Conservation (phyloP, 2,797 vertebrate genomes). For the Hydrophis major region DNA sequence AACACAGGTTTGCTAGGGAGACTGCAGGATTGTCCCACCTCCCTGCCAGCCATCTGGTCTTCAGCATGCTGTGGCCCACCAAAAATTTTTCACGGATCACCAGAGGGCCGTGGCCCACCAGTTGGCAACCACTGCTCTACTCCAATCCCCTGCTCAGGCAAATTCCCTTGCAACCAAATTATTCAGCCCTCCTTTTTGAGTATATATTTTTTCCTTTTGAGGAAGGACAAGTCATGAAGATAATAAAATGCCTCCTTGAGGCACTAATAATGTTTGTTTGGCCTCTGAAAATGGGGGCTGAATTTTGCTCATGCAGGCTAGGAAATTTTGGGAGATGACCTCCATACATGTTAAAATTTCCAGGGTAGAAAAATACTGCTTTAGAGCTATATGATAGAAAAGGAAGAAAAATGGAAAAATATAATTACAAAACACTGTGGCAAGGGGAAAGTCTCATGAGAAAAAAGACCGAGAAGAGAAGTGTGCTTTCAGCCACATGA, state of each 20-base stretch:
- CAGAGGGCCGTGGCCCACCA: too few relatives aligned
- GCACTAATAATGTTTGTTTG: background rate
- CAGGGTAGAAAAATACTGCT: background rate
- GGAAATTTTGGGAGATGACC: background rate
- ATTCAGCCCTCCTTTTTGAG: background rate
- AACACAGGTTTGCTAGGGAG: too few relatives aligned
- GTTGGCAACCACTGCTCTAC: too few relatives aligned
- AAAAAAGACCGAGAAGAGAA: background rate
- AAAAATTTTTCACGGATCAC: too few relatives aligned
- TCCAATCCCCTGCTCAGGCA: background rate
- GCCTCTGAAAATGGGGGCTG: background rate
- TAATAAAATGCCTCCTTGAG: background rate
- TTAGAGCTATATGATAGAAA: background rate
- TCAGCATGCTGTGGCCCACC: too few relatives aligned
- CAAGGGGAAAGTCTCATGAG: background rate
- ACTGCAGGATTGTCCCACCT: too few relatives aligned
- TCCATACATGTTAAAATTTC: background rate
- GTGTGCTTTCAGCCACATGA: background rate
- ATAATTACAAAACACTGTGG: background rate
- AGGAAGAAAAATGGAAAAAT: background rate
- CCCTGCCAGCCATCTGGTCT: too few relatives aligned
- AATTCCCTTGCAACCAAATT: background rate
- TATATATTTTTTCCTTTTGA: background rate
- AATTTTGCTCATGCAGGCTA: background rate
- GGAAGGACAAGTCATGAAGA: background rate